Evolutionary conservation across 2,888 invertebrate species (phyloP).

Genomic region (Tineola bisselliella): DNA sequence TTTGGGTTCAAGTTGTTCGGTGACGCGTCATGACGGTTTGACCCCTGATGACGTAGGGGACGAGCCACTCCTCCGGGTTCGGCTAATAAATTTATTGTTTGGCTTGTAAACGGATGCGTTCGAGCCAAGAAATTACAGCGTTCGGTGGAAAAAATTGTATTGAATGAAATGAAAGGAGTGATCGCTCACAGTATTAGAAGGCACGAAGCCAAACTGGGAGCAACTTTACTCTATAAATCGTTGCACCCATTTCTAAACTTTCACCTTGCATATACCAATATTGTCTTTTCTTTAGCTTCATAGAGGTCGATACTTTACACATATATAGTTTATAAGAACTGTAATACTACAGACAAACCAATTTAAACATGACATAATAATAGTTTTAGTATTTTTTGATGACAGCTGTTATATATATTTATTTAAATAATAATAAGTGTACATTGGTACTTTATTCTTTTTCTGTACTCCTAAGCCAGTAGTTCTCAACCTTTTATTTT

Average conservation of each 20-base stretch:
- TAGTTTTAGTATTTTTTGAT: no score
- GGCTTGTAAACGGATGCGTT: constrained; percentile 68
- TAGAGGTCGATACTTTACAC: no score
- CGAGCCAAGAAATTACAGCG: constrained; percentile 67
- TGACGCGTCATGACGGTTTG: neutral
- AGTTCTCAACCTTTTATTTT: no score
- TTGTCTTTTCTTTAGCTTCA: no score
- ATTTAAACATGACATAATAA: no score
- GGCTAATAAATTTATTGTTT: constrained; percentile 68
- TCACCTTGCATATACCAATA: neutral
- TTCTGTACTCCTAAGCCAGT: no score
- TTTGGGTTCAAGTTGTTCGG: neutral
- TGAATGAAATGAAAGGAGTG: constrained; percentile 57
- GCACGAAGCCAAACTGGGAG: constrained; percentile 53
- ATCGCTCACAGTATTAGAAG: constrained; percentile 50
- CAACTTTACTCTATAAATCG: constrained; percentile 51
- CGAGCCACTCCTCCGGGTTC: constrained; percentile 61
- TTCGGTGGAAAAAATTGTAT: constrained; percentile 61
- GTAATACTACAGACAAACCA: no score
- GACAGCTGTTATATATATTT: no score
- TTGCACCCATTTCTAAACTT: constrained; percentile 28
- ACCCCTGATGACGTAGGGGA: constrained; percentile 45
- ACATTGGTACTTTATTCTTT: no score
- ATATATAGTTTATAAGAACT: no score
- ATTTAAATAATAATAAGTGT: no score